Evolutionary conservation across 64 coral and sea anemone genomes (phyloP).

Genomic region (Stichodactyla helianthus): DNA sequence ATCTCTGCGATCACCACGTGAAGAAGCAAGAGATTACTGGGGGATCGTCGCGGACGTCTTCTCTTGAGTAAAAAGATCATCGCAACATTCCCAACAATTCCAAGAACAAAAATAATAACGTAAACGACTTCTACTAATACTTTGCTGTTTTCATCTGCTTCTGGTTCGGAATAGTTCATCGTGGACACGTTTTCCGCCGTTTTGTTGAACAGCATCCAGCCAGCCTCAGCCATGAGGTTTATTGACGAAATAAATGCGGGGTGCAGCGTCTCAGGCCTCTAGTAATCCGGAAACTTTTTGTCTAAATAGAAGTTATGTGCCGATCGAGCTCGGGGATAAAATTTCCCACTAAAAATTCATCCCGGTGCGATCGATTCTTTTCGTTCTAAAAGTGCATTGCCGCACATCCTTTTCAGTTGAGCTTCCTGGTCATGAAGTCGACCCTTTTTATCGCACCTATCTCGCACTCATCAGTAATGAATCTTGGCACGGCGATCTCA

Average conservation of each 20-base stretch:
- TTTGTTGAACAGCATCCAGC: neutral
- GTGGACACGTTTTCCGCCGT: neutral
- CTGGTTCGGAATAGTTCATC: neutral
- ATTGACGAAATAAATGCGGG: neutral
- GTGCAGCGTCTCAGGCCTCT: neutral
- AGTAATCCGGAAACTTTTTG: neutral
- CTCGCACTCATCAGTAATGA: neutral
- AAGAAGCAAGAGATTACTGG: conserved; percentile 55
- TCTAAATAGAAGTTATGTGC: too few relatives aligned
- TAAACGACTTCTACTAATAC: neutral
- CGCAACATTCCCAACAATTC: conserved; percentile 50
- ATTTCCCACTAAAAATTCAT: too few relatives aligned
- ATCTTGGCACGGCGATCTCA: neutral
- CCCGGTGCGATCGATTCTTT: neutral
- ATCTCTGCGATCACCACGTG: conserved; percentile 74
- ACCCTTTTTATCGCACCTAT: neutral
- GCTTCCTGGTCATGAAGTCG: neutral
- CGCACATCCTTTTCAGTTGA: neutral
- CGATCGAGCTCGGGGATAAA: too few relatives aligned
- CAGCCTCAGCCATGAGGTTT: neutral
- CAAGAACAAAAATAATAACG: conserved; percentile 54
- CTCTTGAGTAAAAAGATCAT: conserved; percentile 58
- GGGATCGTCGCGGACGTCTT: conserved; percentile 37
- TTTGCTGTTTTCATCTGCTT: neutral
- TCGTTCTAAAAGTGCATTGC: neutral